These are phyloP conservation scores for Typhlichthys eigenmanni DNA, from an alignment of 2,797 vertebrate genomes.

Conservation along the genomic window DNA sequence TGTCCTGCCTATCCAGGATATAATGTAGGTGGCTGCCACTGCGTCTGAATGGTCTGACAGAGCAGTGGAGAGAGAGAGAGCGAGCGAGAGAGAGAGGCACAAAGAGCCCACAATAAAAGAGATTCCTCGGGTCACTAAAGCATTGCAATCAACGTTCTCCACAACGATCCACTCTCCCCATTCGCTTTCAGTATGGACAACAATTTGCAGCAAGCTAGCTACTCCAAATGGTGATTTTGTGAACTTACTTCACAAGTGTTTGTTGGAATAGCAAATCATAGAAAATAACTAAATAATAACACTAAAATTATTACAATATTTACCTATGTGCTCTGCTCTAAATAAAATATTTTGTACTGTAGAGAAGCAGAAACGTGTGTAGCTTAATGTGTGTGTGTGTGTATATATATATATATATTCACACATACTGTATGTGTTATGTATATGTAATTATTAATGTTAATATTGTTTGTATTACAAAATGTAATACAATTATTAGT, in stretches of 20 bases:
- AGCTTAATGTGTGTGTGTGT: neutral
- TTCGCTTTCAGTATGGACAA: slow-evolving; percentile 64
- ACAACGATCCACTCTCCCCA: slow-evolving; percentile 64
- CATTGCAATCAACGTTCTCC: slow-evolving; percentile 82
- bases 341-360: neutral
- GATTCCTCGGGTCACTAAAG: slow-evolving; percentile 87
- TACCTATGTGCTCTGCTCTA: neutral
- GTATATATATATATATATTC: neutral
- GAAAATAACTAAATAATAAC: neutral
- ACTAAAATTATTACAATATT: neutral
- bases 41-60: slow-evolving; percentile 80
- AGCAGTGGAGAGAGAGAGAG: slow-evolving; percentile 75
- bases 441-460: neutral
- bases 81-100: slow-evolving; percentile 63
- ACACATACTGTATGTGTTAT: neutral
- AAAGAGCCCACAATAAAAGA: slow-evolving; percentile 84
- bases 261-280: neutral
- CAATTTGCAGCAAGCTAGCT: slow-evolving; percentile 52
- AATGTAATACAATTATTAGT: slow-evolving; percentile 8
- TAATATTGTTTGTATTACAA: neutral
- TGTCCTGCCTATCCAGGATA: slow-evolving; percentile 86
- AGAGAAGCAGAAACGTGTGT: no score
- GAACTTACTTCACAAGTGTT: slow-evolving; percentile 41
- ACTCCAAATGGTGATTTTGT: slow-evolving; percentile 41
- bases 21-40: slow-evolving; percentile 84